Base-by-base conservation (phyloP, 2,888 invertebrate species). In the Marasmarcha lunaedactyla region DNA sequence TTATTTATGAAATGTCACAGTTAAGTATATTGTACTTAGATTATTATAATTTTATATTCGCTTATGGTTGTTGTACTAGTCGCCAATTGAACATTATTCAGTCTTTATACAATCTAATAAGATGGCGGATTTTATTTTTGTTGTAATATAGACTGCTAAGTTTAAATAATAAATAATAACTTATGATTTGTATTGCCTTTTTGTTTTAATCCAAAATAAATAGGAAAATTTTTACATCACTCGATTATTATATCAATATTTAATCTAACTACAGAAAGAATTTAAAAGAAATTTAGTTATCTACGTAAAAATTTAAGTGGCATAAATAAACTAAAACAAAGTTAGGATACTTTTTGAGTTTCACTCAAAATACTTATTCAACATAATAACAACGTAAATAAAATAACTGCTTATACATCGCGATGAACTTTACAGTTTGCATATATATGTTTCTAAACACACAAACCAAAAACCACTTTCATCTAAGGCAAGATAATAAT, bases 11-110 rank as follows among this genome's bases (percentile, higher is more conserved):
- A 73, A 65, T 73, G 69, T 69, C 61, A 65, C 68, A 72, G 67
- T 77, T 7, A 30, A 9, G 69, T 63, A 55, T 72, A 73, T 76
- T 76, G 72, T 77, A 78, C 76, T 76, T 71, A 73, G 54, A 55
- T 25, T 36, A 36, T 2, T 5, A 26, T 26, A 26, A 55, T 66
- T 64, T 48, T 40, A 45, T 53, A 50, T 57, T 59, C 42, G 48
- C 43, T 57, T 59, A 64, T 57, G 52, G 54, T 15, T 55, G 49
- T 49, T 53, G 45, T 51, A 52, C 35, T 20, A 40, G 34, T 25
- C 13, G 34, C 34, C 34, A 34, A 34, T 13, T 34, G 12, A 5
- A 14, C 9, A 39, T 26, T 13, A 14, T 34, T 46, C 51, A 52
- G 49, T 52, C 50, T 50, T 51, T 40, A 40, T 45, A 46, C 42